A percentile compares a stretch with the other conserved stretches of the same genome.
Conservation (phyloP, 2,888 invertebrate species). For the Hecatera dysodea region DNA sequence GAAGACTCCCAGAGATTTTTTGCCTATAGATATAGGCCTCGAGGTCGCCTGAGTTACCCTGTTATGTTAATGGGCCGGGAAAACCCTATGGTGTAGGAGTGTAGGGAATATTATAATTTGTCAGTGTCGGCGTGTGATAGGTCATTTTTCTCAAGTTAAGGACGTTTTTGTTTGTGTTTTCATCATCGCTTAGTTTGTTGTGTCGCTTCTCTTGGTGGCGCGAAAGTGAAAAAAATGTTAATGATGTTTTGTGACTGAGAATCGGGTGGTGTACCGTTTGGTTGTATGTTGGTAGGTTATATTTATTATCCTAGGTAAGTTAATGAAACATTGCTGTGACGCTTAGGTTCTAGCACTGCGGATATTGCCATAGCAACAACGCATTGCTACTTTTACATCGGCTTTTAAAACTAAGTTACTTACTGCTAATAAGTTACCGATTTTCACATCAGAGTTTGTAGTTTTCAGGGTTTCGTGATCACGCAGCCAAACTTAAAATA, state of each 20-base stretch:
- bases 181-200: constrained; percentile 48
- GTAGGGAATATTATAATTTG: constrained; percentile 83
- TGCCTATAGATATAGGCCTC: constrained; percentile 85
- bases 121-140: constrained; percentile 81
- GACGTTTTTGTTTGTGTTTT: constrained; percentile 65
- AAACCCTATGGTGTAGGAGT: constrained; percentile 84
- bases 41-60: constrained; percentile 78
- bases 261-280: not conserved
- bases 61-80: constrained; percentile 87
- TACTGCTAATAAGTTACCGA: too few relatives aligned
- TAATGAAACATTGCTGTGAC: not conserved
- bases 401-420: too few relatives aligned
- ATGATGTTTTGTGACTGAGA: constrained; percentile 1
- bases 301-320: not conserved
- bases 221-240: constrained; percentile 20
- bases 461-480: too few relatives aligned
- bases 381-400: too few relatives aligned
- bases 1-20: constrained; percentile 88
- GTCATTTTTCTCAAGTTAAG: constrained; percentile 75
- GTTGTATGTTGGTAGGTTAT: not conserved
- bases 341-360: too few relatives aligned
- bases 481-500: too few relatives aligned
- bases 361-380: too few relatives aligned
- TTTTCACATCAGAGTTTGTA: too few relatives aligned
- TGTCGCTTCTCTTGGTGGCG: constrained; percentile 41